Evolutionary conservation across 1,140 invertebrate species (phyloP).

Genomic region (Luehdorfia chinensis): DNA sequence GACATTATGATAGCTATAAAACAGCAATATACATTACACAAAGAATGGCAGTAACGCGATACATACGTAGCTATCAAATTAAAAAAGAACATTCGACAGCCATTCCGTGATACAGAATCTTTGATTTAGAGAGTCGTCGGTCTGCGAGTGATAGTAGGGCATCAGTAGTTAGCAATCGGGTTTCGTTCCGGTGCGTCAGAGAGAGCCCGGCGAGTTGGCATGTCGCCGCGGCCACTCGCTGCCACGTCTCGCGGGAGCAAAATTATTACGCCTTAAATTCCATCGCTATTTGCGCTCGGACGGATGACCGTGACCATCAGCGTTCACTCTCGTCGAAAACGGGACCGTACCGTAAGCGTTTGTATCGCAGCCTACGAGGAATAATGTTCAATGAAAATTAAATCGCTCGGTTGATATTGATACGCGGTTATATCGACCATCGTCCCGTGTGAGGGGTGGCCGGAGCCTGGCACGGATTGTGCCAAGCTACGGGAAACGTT

Average conservation of each 20-base stretch:
- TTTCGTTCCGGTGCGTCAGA: slow-evolving; percentile 57
- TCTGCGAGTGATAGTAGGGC: slow-evolving; percentile 69
- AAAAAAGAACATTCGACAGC: slow-evolving; percentile 4
- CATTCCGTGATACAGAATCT: slow-evolving; percentile 17
- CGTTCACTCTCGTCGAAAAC: slow-evolving; percentile 50
- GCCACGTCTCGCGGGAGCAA: slow-evolving; percentile 25
- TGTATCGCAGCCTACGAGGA: too few species aligned
- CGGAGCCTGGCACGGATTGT: slow-evolving; percentile 62
- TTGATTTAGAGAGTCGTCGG: slow-evolving; percentile 51
- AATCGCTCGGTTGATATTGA: too few species aligned
- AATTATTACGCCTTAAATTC: slow-evolving; percentile 40
- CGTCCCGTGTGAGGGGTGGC: slow-evolving; percentile 34
- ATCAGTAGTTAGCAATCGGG: slow-evolving; percentile 47
- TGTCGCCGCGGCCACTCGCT: slow-evolving; percentile 22
- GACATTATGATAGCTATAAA: too few species aligned
- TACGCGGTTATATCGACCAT: slow-evolving; percentile 48
- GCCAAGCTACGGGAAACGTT: slow-evolving; percentile 35
- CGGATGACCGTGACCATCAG: slow-evolving; percentile 51
- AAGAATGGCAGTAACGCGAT: slow-evolving; percentile 4
- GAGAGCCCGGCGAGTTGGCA: slow-evolving; percentile 43
- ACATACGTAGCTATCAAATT: background rate
- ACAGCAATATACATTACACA: background rate
- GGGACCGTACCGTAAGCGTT: slow-evolving; percentile 30
- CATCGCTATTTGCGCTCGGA: slow-evolving; percentile 33
- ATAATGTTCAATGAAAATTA: too few species aligned